Evolutionary conservation across 2,797 vertebrate genomes (phyloP).

Genomic region (Parauchenoglanis ngamensis): DNA sequence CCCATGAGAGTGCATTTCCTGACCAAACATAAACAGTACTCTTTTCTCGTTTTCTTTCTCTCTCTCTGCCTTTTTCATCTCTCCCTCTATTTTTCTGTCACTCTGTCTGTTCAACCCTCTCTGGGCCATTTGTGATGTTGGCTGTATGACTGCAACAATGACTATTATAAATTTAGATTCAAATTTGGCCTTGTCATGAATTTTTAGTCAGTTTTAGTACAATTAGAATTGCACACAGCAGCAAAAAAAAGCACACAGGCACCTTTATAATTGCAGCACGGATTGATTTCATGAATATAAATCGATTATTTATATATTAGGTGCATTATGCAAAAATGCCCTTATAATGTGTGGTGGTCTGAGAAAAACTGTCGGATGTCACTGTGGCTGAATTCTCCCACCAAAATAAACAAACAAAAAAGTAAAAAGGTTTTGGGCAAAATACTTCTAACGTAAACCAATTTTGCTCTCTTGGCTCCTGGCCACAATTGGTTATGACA

Average conservation of each 20-base stretch:
- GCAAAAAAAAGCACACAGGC: background rate
- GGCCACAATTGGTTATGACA: background rate
- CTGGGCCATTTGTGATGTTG: background rate
- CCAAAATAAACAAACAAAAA: background rate
- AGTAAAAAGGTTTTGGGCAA: background rate
- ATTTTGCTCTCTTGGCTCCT: background rate
- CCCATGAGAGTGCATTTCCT: slow-evolving; percentile 3
- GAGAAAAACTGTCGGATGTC: background rate
- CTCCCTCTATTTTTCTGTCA: background rate
- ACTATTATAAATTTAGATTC: background rate
- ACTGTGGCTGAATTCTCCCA: background rate
- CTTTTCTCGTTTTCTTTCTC: background rate
- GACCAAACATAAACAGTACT: background rate
- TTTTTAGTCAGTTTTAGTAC: background rate
- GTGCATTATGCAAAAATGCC: background rate
- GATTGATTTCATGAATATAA: background rate
- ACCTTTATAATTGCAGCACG: background rate
- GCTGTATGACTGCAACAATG: background rate
- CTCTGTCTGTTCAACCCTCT: background rate
- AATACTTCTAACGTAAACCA: background rate
- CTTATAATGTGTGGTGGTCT: background rate
- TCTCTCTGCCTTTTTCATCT: background rate
- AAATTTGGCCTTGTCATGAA: background rate
- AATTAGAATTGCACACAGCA: background rate
- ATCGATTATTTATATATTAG: background rate